These are phyloP conservation scores for Crotalus viridis DNA, from an alignment of 2,113 vertebrate genomes.

Conservation along the genomic window DNA sequence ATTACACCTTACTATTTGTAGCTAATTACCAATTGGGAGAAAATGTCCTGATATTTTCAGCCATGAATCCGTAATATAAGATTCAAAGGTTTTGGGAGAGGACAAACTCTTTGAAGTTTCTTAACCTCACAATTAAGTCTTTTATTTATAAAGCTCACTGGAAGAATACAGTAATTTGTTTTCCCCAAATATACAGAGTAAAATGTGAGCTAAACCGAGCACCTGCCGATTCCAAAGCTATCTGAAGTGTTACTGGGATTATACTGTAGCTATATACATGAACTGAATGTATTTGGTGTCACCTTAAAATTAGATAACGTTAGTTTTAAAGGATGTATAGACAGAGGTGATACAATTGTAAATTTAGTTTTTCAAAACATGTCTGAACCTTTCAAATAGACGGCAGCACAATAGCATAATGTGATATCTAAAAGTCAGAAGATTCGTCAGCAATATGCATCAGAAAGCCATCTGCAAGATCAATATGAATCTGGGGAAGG, in stretches of 20 bases:
- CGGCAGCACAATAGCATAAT: constrained; percentile 59
- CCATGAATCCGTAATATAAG: background rate
- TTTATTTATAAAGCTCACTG: constrained; percentile 56
- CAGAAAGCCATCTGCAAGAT: constrained; percentile 65
- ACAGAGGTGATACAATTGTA: constrained; percentile 50
- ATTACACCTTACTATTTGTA: background rate
- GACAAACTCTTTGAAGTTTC: background rate
- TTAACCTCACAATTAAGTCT: constrained; percentile 45
- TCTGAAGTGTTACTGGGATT: constrained; percentile 15
- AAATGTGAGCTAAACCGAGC: constrained; percentile 62
- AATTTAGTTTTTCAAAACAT: constrained; percentile 64
- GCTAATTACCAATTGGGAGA: background rate
- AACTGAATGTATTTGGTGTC: constrained; percentile 44
- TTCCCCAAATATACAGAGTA: constrained; percentile 55
- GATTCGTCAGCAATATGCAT: constrained; percentile 67
- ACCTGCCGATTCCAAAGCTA: constrained; percentile 45
- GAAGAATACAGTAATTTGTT: constrained; percentile 49
- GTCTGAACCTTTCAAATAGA: constrained; percentile 63
- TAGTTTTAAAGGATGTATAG: constrained; percentile 46
- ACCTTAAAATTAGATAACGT: constrained; percentile 39
- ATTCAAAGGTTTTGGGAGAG: constrained; percentile 3
- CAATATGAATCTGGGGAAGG: constrained; percentile 59
- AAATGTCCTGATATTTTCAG: background rate
- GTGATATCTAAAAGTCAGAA: constrained; percentile 63
- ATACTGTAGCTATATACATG: background rate